A percentile compares a stretch with the other conserved stretches of the same genome.
phyloP scores from a whole-genome alignment of 1,140 invertebrate genomes.

The Apis florea region DNA sequence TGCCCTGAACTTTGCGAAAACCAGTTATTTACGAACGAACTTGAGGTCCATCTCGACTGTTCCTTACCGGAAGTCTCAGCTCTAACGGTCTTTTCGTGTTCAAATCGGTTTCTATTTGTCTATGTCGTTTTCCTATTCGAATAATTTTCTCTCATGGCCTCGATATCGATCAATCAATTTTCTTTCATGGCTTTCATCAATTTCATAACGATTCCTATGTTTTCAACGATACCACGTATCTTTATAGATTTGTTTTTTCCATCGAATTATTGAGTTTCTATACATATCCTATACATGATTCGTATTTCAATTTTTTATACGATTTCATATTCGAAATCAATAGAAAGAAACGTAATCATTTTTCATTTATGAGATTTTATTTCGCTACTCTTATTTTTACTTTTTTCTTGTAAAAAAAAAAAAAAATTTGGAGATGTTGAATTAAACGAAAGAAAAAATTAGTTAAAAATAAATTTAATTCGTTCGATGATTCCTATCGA shows the following conservation, averaged over 20 bases:
- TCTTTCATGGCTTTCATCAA: background rate
- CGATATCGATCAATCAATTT: slow-evolving; percentile 21
- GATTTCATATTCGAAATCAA: no score
- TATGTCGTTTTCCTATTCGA: slow-evolving; percentile 26
- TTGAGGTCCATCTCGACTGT: slow-evolving; percentile 24
- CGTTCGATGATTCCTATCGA: no score
- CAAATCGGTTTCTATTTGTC: slow-evolving; percentile 7
- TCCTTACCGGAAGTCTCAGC: slow-evolving; percentile 55
- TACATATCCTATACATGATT: background rate
- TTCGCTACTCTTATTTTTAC: no score
- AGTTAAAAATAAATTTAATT: no score
- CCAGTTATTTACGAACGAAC: slow-evolving; percentile 66
- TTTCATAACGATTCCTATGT: background rate
- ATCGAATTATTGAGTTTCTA: background rate
- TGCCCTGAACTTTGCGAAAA: slow-evolving; percentile 65
- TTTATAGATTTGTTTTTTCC: background rate
- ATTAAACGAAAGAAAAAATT: background rate
- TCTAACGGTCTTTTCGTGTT: slow-evolving; percentile 54
- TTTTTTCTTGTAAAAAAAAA: no score
- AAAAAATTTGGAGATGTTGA: background rate
- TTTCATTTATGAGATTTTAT: no score
- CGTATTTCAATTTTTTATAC: no score
- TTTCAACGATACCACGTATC: background rate
- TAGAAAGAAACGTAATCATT: no score
- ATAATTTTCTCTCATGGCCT: slow-evolving; percentile 15